Evolutionary conservation across 2,888 invertebrate genomes (phyloP).

Genomic region (Malachius bipustulatus): DNA sequence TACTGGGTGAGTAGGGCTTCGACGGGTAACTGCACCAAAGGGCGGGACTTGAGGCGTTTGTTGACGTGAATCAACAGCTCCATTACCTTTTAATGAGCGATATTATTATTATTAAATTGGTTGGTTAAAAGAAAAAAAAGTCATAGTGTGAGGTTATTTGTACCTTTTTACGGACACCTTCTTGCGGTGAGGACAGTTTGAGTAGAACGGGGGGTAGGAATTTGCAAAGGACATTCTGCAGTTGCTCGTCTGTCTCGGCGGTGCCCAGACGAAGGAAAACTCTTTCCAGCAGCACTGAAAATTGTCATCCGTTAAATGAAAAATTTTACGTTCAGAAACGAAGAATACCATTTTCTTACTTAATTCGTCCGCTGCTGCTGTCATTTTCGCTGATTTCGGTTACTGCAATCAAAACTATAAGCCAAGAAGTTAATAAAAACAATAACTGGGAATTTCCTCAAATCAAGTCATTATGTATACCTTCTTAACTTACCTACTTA

Average conservation of each 20-base stretch:
- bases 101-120: no score
- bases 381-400: no score
- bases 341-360: no score
- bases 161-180: conserved; percentile 55
- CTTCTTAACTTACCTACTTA: no score
- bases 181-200: conserved; percentile 80
- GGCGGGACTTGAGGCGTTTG: conserved; percentile 74
- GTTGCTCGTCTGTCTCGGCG: conserved; percentile 79
- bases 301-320: no score
- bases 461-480: no score
- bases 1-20: conserved; percentile 72
- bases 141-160: no score
- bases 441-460: no score
- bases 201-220: conserved; percentile 80
- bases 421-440: no score
- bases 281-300: conserved; percentile 72
- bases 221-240: conserved; percentile 67
- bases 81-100: conserved; percentile 85
- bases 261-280: conserved; percentile 81
- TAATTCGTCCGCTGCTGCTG: no score
- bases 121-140: background rate
- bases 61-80: conserved; percentile 86
- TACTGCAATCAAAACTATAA: no score
- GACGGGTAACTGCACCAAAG: conserved; percentile 75
- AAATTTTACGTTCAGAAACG: no score